Evolutionary conservation across 2,113 vertebrate genomes (phyloP).

Genomic region (Caloenas nicobarica): DNA sequence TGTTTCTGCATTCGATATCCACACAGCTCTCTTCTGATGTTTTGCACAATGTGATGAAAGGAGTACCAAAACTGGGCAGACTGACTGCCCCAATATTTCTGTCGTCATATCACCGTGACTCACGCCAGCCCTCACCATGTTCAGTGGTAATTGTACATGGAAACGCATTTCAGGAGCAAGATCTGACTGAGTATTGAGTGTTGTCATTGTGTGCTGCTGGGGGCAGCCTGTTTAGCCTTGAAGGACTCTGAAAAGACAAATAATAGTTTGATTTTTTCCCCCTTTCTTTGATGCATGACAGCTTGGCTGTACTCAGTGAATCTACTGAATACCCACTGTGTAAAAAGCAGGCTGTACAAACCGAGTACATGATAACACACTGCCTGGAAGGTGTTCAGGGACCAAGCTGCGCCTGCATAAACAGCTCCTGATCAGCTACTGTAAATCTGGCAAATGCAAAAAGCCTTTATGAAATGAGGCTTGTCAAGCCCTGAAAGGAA

Average conservation of each 20-base stretch:
- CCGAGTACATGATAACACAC: background rate
- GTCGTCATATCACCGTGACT: rapidly evolving
- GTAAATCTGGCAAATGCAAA: background rate
- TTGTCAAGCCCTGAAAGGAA: background rate
- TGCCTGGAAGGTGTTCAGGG: background rate
- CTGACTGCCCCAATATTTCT: background rate
- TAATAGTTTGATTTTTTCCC: background rate
- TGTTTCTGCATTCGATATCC: background rate
- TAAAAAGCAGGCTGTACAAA: background rate
- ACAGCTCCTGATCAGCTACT: background rate
- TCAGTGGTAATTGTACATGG: background rate
- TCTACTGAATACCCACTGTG: background rate
- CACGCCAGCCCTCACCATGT: rapidly evolving
- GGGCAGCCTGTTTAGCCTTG: background rate
- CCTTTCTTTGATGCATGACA: background rate
- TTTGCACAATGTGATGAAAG: background rate
- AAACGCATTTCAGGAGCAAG: background rate
- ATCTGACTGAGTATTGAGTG: background rate
- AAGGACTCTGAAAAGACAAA: background rate
- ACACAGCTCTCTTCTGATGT: background rate
- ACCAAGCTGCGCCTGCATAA: background rate
- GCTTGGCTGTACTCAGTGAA: background rate
- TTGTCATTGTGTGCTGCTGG: rapidly evolving
- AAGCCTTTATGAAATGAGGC: background rate
- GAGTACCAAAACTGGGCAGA: background rate